Conservation (phyloP, 30 jellyfish, hydroid and myxozoan species). For the Cassiopea andromeda region DNA sequence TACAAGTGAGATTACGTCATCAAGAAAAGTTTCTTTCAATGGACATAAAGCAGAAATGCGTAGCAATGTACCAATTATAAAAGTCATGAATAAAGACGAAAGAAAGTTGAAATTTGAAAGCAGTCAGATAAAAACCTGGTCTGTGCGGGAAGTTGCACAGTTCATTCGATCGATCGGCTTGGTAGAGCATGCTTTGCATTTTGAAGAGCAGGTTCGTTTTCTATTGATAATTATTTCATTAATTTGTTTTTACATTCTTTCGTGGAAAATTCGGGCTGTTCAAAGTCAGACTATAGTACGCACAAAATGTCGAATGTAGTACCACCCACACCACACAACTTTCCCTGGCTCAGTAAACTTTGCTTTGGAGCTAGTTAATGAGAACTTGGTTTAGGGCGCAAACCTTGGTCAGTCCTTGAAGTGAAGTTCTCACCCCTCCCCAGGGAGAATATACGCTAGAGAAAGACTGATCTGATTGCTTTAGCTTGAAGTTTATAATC, state of each 20-base stretch:
- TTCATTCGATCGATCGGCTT: conserved; percentile 78
- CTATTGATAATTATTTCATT: not conserved
- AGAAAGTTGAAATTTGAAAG: conserved; percentile 34
- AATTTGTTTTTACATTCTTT: not conserved
- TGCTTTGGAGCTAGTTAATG: too few species aligned
- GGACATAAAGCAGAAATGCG: conserved; percentile 16
- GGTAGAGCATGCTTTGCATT: conserved; percentile 78
- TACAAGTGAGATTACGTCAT: not conserved
- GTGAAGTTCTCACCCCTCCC: too few species aligned
- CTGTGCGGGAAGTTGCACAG: conserved; percentile 85
- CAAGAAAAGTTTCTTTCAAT: conserved; percentile 15
- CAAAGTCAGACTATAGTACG: too few species aligned
- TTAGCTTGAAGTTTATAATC: too few species aligned
- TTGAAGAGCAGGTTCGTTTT: conserved; percentile 79
- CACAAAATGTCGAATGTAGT: too few species aligned
- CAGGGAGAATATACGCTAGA: too few species aligned
- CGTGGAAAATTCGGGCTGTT: too few species aligned
- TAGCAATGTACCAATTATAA: conserved; percentile 45
- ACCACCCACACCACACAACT: too few species aligned
- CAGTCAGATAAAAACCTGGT: conserved; percentile 85
- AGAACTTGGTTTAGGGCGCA: too few species aligned
- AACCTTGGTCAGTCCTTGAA: too few species aligned
- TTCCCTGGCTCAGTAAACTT: too few species aligned
- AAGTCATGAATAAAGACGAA: conserved; percentile 42
- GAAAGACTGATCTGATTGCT: too few species aligned